Percentiles rank a stretch among this genome's conserved stretches.
These are phyloP conservation scores for Dexiosoma caninum DNA, from an alignment of 2,888 invertebrate species.

Conservation along the genomic window DNA sequence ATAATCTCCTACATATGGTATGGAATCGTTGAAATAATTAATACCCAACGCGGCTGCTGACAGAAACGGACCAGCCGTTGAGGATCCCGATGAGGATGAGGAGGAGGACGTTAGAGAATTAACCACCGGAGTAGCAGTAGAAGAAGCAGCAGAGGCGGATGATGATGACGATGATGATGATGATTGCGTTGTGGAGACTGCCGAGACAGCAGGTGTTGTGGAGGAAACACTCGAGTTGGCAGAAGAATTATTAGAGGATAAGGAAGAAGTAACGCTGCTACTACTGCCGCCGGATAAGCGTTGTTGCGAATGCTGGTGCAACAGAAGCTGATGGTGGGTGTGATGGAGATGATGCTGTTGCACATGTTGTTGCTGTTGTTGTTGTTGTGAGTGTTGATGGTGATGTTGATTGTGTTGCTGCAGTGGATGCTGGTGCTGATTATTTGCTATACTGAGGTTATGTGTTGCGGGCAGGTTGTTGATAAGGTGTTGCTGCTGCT, in stretches of 20 bases:
- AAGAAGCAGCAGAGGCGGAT: slow-evolving; percentile 27
- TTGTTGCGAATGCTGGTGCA: slow-evolving; percentile 59
- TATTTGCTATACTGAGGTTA: slow-evolving; percentile 58
- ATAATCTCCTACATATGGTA: slow-evolving; percentile 75
- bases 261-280: slow-evolving; percentile 67
- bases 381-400: slow-evolving; percentile 35
- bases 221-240: slow-evolving; percentile 36
- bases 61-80: slow-evolving; percentile 62
- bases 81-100: slow-evolving; percentile 41
- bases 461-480: slow-evolving; percentile 60
- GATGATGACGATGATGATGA: not conserved
- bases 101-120: slow-evolving; percentile 38
- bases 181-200: no score
- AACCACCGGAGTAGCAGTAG: slow-evolving; percentile 19
- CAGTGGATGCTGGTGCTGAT: slow-evolving; percentile 58
- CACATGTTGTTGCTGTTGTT: slow-evolving; percentile 17
- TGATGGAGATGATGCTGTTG: slow-evolving; percentile 53
- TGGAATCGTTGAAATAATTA: slow-evolving; percentile 73
- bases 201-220: slow-evolving; percentile 1
- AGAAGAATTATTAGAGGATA: slow-evolving; percentile 63
- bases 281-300: slow-evolving; percentile 75
- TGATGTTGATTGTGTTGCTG: slow-evolving; percentile 46
- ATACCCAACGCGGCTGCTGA: slow-evolving; percentile 73
- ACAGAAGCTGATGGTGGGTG: slow-evolving; percentile 59
- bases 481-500: slow-evolving; percentile 56